Base-by-base conservation (phyloP, 2,888 invertebrate genomes). In the Lathronympha strigana region DNA sequence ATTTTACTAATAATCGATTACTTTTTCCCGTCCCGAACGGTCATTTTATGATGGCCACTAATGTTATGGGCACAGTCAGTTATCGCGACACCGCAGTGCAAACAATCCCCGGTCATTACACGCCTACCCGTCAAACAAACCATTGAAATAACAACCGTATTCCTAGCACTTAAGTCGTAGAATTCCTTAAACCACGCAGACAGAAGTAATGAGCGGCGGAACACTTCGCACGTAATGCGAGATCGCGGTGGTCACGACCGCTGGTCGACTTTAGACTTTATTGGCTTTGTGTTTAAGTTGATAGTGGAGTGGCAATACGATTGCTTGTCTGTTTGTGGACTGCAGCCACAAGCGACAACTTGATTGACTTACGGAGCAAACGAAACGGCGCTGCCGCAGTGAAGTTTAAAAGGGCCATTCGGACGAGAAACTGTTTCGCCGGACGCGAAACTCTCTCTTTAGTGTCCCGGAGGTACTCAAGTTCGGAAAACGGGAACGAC, bases 81-180 rank as follows among this genome's bases (percentile, higher is more conserved):
- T 45, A 38, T 61, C 60, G 60, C 57, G 50, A 50, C 50, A 50
- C 49, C 49, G 19, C 40, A 54, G 50, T 51, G 31, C 50, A 64
- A 58, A 63, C 63, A 63, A 62, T 47, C 25, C 45, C 61, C 54
- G 54, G 62, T 62, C 62, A 62, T 62, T 54, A 62, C 54, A 55
- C 47, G 63, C 63, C 55, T 50, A 43, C 55, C 4, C 19, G 0
- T 31, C 6, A 11, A 36, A 5, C 15, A 13, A 0, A 5, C 8
- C 43, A 5, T 19, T 19, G 25, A 4, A 53, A 40, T 43, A 40
- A 43, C 43, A 36, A 58, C 63, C 51, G 13, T 58, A n/a, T 0
- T 1, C 13, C 13, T n/a, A 8, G 2, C 13, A 3, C 4, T 23
- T 33, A 57, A 19, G n/a, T 40, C 13, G 15, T 21, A 33, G 15